phyloP scores from a whole-genome alignment of 2,888 invertebrate genomes.

The Eupithecia pulchellata region DNA sequence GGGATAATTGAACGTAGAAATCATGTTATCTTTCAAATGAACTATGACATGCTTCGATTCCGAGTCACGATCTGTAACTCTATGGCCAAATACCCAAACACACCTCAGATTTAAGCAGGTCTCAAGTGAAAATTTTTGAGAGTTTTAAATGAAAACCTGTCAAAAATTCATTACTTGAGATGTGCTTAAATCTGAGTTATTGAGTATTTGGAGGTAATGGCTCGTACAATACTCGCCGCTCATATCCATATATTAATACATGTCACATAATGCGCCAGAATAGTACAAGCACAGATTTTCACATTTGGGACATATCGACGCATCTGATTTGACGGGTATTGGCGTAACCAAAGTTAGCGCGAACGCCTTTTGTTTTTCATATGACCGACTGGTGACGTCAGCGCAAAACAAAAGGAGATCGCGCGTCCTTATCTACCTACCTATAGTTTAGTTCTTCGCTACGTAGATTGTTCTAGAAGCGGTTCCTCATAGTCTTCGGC shows the following conservation, averaged over 20 bases:
- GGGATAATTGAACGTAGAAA: background rate
- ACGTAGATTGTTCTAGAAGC: conserved; percentile 61
- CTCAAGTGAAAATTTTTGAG: too few species aligned
- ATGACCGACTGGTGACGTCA: background rate
- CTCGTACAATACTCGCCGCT: background rate
- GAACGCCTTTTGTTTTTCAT: background rate
- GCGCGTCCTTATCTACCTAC: background rate
- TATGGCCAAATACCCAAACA: too few species aligned
- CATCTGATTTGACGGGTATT: background rate
- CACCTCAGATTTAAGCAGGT: too few species aligned
- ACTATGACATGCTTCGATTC: background rate
- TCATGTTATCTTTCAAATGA: background rate
- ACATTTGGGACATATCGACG: background rate
- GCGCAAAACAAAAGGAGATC: background rate
- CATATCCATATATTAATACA: too few species aligned
- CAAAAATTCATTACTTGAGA: too few species aligned
- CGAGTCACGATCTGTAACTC: background rate
- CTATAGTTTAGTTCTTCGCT: conserved; percentile 8
- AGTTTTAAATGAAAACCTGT: too few species aligned
- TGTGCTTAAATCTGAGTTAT: too few species aligned
- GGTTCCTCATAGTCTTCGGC: conserved; percentile 60
- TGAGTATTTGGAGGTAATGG: too few species aligned
- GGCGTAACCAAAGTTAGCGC: background rate
- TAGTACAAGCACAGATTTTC: background rate
- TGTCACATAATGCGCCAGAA: too few species aligned